These are phyloP conservation scores for Neolamprologus modestus DNA, from an alignment of 2,113 vertebrate species.

Conservation along the genomic window DNA sequence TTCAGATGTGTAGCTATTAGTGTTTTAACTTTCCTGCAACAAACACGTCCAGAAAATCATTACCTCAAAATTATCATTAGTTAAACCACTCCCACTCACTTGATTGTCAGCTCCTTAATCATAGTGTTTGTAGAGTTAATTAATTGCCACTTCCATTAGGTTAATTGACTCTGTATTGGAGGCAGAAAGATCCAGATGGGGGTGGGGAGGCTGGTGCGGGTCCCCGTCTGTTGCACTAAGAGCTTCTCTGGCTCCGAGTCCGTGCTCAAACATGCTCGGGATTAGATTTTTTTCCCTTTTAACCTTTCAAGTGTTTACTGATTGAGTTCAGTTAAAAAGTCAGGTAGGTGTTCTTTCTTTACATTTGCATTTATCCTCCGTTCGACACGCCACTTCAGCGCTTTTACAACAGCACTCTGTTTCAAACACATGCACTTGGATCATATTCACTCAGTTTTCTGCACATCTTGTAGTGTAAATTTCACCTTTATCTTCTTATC, in stretches of 20 bases:
- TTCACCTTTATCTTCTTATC: not conserved
- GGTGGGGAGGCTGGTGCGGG: not conserved
- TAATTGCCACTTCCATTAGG: slow-evolving; percentile 64
- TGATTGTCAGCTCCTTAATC: slow-evolving; percentile 59
- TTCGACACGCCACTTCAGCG: not conserved
- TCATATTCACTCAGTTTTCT: not conserved
- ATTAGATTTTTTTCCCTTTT: not conserved
- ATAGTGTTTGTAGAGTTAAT: slow-evolving; percentile 50
- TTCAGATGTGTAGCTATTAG: not conserved
- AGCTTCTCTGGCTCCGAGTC: not conserved
- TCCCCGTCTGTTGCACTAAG: not conserved
- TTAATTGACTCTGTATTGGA: slow-evolving; percentile 45
- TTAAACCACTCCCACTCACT: slow-evolving; percentile 7
- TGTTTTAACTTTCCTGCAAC: not conserved
- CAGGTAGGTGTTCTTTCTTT: not conserved
- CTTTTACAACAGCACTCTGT: not conserved
- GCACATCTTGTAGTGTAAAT: not conserved
- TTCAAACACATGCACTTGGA: not conserved
- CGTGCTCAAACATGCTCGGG: not conserved
- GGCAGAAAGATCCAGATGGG: slow-evolving; percentile 25
- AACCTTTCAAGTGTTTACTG: not conserved
- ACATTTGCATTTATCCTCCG: not conserved
- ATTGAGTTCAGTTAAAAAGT: not conserved
- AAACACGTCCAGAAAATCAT: not conserved
- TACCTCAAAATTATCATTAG: slow-evolving; percentile 17